These are phyloP conservation scores for Andrena bucephala DNA, from an alignment of 2,888 invertebrate genomes.

Conservation along the genomic window DNA sequence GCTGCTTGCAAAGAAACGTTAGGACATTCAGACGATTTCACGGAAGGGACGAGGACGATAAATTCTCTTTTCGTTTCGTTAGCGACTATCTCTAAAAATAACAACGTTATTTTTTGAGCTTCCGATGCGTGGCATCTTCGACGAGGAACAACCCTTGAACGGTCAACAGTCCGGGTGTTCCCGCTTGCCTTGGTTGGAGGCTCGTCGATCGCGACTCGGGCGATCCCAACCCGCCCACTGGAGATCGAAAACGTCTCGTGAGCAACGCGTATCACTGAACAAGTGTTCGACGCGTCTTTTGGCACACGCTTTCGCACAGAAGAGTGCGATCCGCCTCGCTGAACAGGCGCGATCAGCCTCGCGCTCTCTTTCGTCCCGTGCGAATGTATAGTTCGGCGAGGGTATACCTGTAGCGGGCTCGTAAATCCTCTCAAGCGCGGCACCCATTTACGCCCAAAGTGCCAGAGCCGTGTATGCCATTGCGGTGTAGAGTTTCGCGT, in stretches of 20 bases:
- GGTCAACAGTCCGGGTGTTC: constrained; percentile 16
- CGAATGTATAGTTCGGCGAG: not conserved
- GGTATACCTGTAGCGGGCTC: too few relatives aligned
- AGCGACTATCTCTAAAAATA: constrained; percentile 29
- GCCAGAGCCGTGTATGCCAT: too few relatives aligned
- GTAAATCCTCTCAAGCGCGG: too few relatives aligned
- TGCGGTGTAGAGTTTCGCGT: too few relatives aligned
- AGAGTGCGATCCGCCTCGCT: too few relatives aligned
- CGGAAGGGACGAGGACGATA: not conserved
- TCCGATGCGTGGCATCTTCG: constrained; percentile 12
- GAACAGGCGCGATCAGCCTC: constrained; percentile 3
- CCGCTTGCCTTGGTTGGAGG: not conserved
- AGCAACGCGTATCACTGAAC: constrained; percentile 18
- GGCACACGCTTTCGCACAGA: constrained; percentile 61
- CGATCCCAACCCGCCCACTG: not conserved
- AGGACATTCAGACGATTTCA: not conserved
- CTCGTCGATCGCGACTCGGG: not conserved
- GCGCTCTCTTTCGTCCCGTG: not conserved
- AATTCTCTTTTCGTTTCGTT: constrained; percentile 6
- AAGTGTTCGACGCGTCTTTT: constrained; percentile 51
- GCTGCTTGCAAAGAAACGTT: not conserved
- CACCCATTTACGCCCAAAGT: too few relatives aligned
- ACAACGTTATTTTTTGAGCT: constrained; percentile 35
- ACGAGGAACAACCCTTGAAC: constrained; percentile 26
- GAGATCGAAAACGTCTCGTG: constrained; percentile 12